These are phyloP conservation scores for Paramormyrops kingsleyae DNA, from an alignment of 2,113 vertebrate genomes.

Conservation along the genomic window DNA sequence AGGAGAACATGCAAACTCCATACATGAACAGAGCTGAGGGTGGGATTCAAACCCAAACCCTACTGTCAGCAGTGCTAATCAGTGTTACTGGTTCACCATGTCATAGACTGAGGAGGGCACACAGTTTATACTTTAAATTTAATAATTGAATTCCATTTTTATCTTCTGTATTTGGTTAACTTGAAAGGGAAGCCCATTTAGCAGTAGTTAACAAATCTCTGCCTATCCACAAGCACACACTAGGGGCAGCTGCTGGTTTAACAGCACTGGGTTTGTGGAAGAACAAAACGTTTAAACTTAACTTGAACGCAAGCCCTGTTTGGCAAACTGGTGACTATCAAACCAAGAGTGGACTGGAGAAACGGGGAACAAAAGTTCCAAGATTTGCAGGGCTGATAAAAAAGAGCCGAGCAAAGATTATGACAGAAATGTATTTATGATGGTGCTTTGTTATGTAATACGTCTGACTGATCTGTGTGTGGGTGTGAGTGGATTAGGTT, in stretches of 20 bases:
- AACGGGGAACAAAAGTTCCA: conserved; percentile 38
- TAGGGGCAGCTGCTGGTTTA: conserved; percentile 14
- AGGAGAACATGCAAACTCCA: conserved; percentile 23
- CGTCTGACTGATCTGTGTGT: not conserved
- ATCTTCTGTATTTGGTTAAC: conserved; percentile 38
- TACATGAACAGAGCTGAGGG: conserved; percentile 24
- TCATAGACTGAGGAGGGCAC: not conserved
- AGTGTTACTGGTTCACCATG: not conserved
- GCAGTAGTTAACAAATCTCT: conserved; percentile 52
- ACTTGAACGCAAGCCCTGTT: conserved; percentile 14
- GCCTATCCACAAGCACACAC: conserved; percentile 57
- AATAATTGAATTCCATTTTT: not conserved
- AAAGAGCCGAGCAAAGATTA: not conserved
- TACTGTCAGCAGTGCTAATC: not conserved
- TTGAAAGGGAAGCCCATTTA: not conserved
- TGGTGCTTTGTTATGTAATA: not conserved
- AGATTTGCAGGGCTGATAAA: not conserved
- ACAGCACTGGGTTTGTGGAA: not conserved
- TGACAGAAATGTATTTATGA: not conserved
- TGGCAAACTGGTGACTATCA: conserved; percentile 55
- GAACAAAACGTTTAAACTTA: not conserved
- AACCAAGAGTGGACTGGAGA: conserved; percentile 58
- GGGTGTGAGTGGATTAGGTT: not conserved
- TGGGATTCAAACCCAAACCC: not conserved
- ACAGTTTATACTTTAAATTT: not conserved